Conservation (phyloP, 2,113 vertebrate genomes). For the Cheilinus undulatus region DNA sequence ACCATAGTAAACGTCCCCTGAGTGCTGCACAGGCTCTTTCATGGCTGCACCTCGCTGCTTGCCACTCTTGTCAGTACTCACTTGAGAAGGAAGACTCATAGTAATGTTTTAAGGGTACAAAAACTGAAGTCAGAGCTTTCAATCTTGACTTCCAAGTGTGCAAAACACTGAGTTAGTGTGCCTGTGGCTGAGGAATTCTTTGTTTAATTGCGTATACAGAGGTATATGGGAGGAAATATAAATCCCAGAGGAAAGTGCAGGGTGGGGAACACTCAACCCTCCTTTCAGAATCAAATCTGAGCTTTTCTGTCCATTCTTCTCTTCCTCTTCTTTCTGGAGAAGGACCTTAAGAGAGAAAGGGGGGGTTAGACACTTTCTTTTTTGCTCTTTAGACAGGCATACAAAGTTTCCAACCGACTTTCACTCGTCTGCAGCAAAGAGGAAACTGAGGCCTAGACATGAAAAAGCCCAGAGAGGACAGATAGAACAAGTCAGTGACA, state of each 20-base stretch:
- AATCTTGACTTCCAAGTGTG: slow-evolving; percentile 21
- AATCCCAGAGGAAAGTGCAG: slow-evolving; percentile 74
- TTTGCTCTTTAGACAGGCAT: slow-evolving; percentile 8
- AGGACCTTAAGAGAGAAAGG: slow-evolving; percentile 68
- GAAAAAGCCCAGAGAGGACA: slow-evolving; percentile 38
- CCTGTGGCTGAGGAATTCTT: slow-evolving; percentile 39
- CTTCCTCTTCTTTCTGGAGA: slow-evolving; percentile 61
- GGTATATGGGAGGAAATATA: slow-evolving; percentile 70
- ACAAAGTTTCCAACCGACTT: slow-evolving; percentile 28
- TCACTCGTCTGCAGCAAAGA: slow-evolving; percentile 58
- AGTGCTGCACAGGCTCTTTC: slow-evolving; percentile 87
- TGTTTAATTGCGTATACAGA: slow-evolving; percentile 59
- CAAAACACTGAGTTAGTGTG: slow-evolving; percentile 32
- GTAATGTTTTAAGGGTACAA: slow-evolving; percentile 58
- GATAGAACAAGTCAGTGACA: slow-evolving; percentile 6
- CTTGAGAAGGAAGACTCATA: slow-evolving; percentile 96
- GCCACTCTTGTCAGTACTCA: slow-evolving; percentile 87
- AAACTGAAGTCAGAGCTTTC: slow-evolving; percentile 29
- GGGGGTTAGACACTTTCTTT: slow-evolving; percentile 45
- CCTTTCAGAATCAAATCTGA: slow-evolving; percentile 69
- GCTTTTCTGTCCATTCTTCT: slow-evolving; percentile 67
- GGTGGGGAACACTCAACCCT: slow-evolving; percentile 60
- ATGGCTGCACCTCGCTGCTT: slow-evolving; percentile 86
- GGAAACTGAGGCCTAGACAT: slow-evolving; percentile 72
- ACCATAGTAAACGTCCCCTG: slow-evolving; percentile 88